Percentiles rank a stretch among this genome's conserved stretches.
Conservation (phyloP, 2,888 invertebrate species). For the Strigamia maritima region DNA sequence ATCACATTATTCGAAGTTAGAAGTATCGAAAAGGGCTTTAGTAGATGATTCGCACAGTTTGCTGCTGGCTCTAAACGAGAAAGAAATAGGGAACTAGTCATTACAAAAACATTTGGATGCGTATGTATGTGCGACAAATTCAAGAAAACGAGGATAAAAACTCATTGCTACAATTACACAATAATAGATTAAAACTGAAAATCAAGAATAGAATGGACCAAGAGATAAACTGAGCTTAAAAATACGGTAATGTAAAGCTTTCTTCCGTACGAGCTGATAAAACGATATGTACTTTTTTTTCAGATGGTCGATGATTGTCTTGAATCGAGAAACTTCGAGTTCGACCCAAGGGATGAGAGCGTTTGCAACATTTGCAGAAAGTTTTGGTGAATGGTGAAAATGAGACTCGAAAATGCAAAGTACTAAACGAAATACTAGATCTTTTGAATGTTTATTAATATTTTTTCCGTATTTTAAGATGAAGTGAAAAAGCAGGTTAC, state of each 20-base stretch:
- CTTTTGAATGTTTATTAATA: background rate
- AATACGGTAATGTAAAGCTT: slow-evolving; percentile 61
- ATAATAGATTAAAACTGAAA: slow-evolving; percentile 80
- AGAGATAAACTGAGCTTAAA: slow-evolving; percentile 75
- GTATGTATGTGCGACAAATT: slow-evolving; percentile 70
- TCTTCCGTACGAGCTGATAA: background rate
- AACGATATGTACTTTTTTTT: background rate
- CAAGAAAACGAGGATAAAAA: slow-evolving; percentile 82
- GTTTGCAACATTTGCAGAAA: slow-evolving; percentile 68
- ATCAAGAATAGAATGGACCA: slow-evolving; percentile 78
- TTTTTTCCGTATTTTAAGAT: slow-evolving; percentile 26
- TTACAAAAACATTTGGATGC: slow-evolving; percentile 78
- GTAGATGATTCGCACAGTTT: slow-evolving; percentile 87
- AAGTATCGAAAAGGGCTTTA: slow-evolving; percentile 77
- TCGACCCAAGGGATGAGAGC: slow-evolving; percentile 69
- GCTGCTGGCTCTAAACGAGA: slow-evolving; percentile 80
- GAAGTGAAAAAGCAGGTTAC: slow-evolving; percentile 41
- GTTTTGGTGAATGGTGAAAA: slow-evolving; percentile 56
- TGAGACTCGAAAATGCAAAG: slow-evolving; percentile 37
- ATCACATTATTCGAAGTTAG: slow-evolving; percentile 75
- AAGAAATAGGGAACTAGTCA: slow-evolving; percentile 71
- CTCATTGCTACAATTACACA: slow-evolving; percentile 84
- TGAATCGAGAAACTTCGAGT: slow-evolving; percentile 67
- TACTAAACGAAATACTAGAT: background rate
- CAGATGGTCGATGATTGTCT: slow-evolving; percentile 60